Evolutionary conservation across 2,113 vertebrate species (phyloP).

Genomic region (Ailurus styani): DNA sequence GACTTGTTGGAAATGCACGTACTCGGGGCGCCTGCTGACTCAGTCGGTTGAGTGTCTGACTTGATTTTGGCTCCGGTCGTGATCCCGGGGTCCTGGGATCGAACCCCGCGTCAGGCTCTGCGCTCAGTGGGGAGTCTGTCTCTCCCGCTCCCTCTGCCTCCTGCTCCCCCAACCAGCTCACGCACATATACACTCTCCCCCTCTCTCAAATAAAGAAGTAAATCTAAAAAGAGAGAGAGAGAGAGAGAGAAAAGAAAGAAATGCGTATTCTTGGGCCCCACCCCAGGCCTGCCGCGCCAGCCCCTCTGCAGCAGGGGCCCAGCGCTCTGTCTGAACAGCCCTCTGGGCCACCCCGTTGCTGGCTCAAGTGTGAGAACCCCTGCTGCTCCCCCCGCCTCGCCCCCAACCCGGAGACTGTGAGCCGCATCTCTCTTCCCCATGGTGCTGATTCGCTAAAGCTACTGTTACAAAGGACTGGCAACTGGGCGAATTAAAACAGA

Average conservation of each 20-base stretch:
- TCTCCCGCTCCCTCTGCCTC: not conserved
- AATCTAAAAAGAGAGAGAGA: not conserved
- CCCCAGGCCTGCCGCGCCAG: not conserved
- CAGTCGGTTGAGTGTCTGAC: not conserved
- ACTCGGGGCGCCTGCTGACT: not conserved
- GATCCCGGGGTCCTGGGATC: not conserved
- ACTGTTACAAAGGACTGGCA: not conserved
- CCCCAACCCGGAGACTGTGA: rapidly evolving
- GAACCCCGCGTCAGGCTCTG: not conserved
- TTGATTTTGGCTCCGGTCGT: not conserved
- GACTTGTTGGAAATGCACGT: not conserved
- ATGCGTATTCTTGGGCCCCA: not conserved
- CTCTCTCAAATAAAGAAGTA: not conserved
- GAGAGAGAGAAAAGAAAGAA: not conserved
- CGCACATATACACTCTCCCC: not conserved
- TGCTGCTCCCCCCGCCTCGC: rapidly evolving
- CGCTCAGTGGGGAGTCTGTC: not conserved
- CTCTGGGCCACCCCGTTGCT: not conserved
- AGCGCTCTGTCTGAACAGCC: not conserved
- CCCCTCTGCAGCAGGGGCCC: not conserved
- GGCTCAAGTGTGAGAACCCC: not conserved
- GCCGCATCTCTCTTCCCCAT: not conserved
- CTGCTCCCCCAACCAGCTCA: not conserved
- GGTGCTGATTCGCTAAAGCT: not conserved
- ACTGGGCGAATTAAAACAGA: not conserved